phyloP scores from a whole-genome alignment of 2,113 vertebrate species.

The Uria lomvia region DNA sequence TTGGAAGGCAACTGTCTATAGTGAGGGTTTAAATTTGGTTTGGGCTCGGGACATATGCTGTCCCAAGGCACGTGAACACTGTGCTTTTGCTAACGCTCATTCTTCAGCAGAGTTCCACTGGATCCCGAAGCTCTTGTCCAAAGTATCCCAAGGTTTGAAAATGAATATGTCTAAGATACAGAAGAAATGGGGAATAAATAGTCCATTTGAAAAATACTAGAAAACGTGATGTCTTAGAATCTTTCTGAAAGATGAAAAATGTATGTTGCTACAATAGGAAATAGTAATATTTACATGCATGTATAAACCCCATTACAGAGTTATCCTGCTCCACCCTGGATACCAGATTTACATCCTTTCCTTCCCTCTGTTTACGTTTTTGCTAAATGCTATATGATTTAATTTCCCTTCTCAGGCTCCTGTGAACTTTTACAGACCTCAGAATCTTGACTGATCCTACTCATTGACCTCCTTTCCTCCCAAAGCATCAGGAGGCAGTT shows the following conservation, averaged over 20 bases:
- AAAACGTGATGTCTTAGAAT: neutral
- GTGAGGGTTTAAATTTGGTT: neutral
- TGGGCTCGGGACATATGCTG: neutral
- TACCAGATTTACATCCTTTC: neutral
- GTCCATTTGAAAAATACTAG: neutral
- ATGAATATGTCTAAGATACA: rapidly evolving
- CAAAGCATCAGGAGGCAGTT: neutral
- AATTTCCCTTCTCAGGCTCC: neutral
- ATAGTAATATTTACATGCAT: neutral
- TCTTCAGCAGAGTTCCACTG: neutral
- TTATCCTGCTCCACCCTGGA: neutral
- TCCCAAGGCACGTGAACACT: neutral
- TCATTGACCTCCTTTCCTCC: neutral
- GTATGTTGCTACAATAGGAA: neutral
- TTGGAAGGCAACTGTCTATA: neutral
- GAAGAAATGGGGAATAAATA: neutral
- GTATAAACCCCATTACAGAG: neutral
- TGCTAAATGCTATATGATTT: neutral
- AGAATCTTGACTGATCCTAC: neutral
- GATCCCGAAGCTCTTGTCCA: neutral
- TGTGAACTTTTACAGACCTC: neutral
- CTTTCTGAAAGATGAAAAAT: neutral
- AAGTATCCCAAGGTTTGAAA: neutral
- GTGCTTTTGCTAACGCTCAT: neutral
- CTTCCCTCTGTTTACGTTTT: neutral